These are phyloP conservation scores for Saimiri boliviensis DNA, from an alignment of 2,113 vertebrate species.

Conservation along the genomic window DNA sequence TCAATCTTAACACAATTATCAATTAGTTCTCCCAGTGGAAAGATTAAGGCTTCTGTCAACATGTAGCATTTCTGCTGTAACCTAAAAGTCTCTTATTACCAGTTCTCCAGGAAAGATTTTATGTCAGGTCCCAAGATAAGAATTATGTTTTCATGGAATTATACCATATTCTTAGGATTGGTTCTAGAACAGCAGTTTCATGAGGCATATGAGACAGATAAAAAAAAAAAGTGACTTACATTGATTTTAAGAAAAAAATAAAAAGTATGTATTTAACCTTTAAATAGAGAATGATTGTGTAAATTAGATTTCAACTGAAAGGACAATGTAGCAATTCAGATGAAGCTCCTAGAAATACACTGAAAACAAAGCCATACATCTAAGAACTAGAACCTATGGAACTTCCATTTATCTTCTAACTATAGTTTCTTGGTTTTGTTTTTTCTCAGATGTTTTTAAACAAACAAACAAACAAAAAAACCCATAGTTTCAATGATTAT, in stretches of 20 bases:
- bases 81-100: not conserved
- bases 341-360: conserved; percentile 70
- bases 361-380: not conserved
- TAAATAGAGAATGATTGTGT: conserved; percentile 48
- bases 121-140: not conserved
- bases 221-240: conserved; percentile 43
- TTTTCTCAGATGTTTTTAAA: no score
- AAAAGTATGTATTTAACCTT: conserved; percentile 28
- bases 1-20: not conserved
- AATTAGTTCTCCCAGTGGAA: not conserved
- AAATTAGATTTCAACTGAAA: conserved; percentile 54
- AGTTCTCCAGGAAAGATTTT: not conserved
- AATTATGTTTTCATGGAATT: not conserved
- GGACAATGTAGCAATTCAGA: conserved; percentile 59
- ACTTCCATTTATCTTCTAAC: not conserved
- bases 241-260: conserved; percentile 3
- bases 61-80: not conserved
- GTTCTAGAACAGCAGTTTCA: not conserved
- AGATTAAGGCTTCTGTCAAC: not conserved
- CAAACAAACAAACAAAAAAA: rapidly evolving
- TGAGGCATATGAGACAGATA: not conserved
- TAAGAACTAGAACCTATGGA: not conserved
- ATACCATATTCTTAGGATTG: not conserved
- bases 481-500: not conserved
- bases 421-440: not conserved